Evolutionary conservation across 2,888 invertebrate genomes (phyloP).

Genomic region (Cynaeus angustus): DNA sequence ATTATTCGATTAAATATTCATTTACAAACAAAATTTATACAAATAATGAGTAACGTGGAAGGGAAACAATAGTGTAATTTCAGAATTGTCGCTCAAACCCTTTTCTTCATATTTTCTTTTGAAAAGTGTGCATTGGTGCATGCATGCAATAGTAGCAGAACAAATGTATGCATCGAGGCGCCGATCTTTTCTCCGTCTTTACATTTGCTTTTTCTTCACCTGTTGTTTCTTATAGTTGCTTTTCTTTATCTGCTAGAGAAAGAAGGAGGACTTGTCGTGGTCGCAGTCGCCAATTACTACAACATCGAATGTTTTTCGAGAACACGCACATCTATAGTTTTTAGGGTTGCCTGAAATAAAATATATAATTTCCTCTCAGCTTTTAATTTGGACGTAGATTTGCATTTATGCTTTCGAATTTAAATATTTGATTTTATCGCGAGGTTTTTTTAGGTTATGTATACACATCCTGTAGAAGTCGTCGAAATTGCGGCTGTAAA

Average conservation of each 20-base stretch:
- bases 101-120: too few species aligned
- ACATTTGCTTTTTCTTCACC: conserved; percentile 8
- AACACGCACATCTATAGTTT: conserved; percentile 48
- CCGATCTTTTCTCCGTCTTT: conserved; percentile 23
- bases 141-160: conserved; percentile 23
- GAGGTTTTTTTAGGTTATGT: conserved; percentile 43
- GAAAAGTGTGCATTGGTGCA: conserved; percentile 2
- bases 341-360: conserved; percentile 42
- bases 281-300: conserved; percentile 34
- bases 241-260: background rate
- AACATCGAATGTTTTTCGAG: conserved; percentile 20
- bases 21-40: conserved; percentile 51
- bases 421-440: conserved; percentile 53
- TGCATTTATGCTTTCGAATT: conserved; percentile 51
- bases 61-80: conserved; percentile 34
- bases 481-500: conserved; percentile 51
- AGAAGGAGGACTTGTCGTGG: background rate
- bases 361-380: conserved; percentile 44
- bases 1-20: conserved; percentile 49
- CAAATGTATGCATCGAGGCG: conserved; percentile 39
- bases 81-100: background rate
- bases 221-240: conserved; percentile 10
- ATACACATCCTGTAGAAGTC: conserved; percentile 50
- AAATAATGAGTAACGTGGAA: conserved; percentile 56
- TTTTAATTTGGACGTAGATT: conserved; percentile 47